Evolutionary conservation across 2,888 invertebrate genomes (phyloP), one percentile per base, ranked within the genome.

Genomic region (Himalopsyche tibetana): DNA sequence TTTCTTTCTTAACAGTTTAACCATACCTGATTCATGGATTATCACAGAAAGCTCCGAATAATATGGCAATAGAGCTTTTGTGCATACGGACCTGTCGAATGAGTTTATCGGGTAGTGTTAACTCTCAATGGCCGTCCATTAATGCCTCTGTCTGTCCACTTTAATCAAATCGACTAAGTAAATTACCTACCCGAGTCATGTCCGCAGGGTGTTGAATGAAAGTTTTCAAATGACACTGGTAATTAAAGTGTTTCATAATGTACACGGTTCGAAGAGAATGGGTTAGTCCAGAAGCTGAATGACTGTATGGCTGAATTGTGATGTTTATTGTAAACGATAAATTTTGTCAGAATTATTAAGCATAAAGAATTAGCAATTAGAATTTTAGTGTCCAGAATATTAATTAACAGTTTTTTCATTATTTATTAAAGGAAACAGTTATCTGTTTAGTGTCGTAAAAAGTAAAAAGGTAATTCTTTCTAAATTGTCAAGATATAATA

Each of bases 161-260:
- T 87, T 85, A 87, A 87, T 87, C 87, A 87, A 87, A 85, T 85
- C 85, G 81, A 55, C 63, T 51, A 84, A 84, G 82, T 55, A 83
- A 85, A 85, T 85, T 69, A 79, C 79, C 84, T 80, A 63, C 63
- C 15, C 63, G 63, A 63, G 63, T 19, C 63, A 63, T 63, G 63
- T 19, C 63, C 63, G n/a, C 85, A 69, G 85, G 82, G 82, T 82
- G 84, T 84, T 81, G 45, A 80, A 80, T 86, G 83, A 81, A 80
- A 80, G 81, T 85, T 80, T 55, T 55, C 82, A 85, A 82, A 85
- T 85, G 85, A 82, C 85, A 40, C 85, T 82, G 85, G 82, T 79
- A 82, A 85, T 85, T 85, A 85, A 82, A 85, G 79, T 79, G 28
- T 82, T 84, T 84, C 80, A 55, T 56, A 56, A 51, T 51, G 51